Percentiles rank a stretch among this genome's conserved stretches.
These are phyloP conservation scores for Helicoverpa zea DNA, from an alignment of 1,140 invertebrate species.

Conservation along the genomic window DNA sequence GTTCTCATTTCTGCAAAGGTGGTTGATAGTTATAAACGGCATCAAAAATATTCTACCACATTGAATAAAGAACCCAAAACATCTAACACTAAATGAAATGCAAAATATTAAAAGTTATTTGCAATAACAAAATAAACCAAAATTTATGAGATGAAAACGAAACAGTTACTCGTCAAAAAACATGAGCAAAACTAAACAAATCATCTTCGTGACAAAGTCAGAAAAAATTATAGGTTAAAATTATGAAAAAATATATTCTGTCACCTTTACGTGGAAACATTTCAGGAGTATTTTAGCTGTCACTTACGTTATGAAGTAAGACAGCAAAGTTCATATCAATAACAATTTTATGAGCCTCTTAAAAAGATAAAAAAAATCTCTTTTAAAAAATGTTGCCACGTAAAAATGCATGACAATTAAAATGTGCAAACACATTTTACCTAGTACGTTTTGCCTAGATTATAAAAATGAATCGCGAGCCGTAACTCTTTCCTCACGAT, in stretches of 20 bases:
- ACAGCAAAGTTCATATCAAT: no score
- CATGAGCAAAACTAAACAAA: slow-evolving; percentile 40
- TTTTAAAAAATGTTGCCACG: background rate
- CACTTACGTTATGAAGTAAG: no score
- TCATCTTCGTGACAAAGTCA: slow-evolving; percentile 12
- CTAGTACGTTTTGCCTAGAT: background rate
- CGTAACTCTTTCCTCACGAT: background rate
- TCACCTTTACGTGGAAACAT: slow-evolving; percentile 10
- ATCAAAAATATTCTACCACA: background rate
- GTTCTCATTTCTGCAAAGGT: background rate
- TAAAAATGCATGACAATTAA: background rate
- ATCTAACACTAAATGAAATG: slow-evolving; percentile 30
- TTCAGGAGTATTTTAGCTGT: no score
- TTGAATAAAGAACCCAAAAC: slow-evolving; percentile 16
- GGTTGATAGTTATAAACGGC: background rate
- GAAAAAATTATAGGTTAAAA: slow-evolving; percentile 4
- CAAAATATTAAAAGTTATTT: slow-evolving; percentile 33
- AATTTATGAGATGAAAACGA: slow-evolving; percentile 23
- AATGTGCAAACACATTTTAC: background rate
- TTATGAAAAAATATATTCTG: slow-evolving; percentile 8
- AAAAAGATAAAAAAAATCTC: no score
- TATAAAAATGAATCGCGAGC: background rate
- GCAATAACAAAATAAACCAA: slow-evolving; percentile 37
- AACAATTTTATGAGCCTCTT: no score
- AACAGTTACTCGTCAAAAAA: slow-evolving; percentile 23